Conservation (phyloP, 1,140 invertebrate species). For the Eubasilissa regina region DNA sequence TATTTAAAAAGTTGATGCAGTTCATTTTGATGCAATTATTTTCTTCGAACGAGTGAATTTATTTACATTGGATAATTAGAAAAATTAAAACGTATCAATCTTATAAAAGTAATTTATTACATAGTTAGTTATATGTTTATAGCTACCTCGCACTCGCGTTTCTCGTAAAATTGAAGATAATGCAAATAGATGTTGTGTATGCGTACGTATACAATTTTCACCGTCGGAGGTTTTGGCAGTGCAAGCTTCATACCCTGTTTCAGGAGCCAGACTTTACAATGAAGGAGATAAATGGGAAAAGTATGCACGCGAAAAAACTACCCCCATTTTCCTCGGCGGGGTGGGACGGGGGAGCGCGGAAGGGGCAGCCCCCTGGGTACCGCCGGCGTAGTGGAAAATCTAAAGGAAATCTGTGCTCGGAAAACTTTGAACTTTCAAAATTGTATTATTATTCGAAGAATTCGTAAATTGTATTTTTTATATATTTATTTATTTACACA, state of each 20-base stretch:
- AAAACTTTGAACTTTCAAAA: not conserved
- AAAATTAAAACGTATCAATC: too few relatives aligned
- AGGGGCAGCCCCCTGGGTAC: slow-evolving; percentile 20
- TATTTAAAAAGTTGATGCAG: too few relatives aligned
- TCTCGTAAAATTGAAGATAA: slow-evolving; percentile 2
- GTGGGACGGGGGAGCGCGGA: not conserved
- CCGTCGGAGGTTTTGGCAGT: slow-evolving; percentile 34
- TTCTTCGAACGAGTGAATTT: too few relatives aligned
- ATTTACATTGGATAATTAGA: too few relatives aligned
- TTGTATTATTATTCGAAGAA: too few relatives aligned
- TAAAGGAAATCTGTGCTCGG: not conserved
- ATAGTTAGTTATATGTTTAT: too few relatives aligned
- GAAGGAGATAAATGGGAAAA: slow-evolving; percentile 61
- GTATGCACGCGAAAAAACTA: slow-evolving; percentile 61
- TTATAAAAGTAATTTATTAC: too few relatives aligned
- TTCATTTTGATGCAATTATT: too few relatives aligned
- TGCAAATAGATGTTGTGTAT: not conserved
- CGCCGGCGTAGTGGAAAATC: slow-evolving; percentile 24
- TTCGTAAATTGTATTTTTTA: too few relatives aligned
- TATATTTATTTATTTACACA: too few relatives aligned
- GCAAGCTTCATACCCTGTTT: slow-evolving; percentile 29
- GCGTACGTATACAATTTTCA: slow-evolving; percentile 20
- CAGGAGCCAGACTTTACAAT: slow-evolving; percentile 57
- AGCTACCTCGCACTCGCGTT: too few relatives aligned
- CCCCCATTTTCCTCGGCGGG: slow-evolving; percentile 35